Conservation (phyloP, 2,888 invertebrate genomes). For the Cerastis rubricosa region DNA sequence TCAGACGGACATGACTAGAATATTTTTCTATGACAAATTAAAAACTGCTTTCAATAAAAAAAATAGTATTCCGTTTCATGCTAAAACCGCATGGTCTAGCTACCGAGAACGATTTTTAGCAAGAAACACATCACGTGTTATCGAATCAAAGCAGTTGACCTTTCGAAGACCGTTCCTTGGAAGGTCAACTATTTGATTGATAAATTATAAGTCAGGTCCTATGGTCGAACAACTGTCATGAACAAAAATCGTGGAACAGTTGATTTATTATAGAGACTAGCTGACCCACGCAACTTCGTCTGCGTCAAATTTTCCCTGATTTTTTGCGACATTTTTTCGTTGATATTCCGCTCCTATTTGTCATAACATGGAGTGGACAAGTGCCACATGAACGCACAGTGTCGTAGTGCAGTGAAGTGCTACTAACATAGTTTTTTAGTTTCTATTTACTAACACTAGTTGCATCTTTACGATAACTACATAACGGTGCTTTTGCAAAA, state of each 20-base stretch:
- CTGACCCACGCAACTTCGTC: no score
- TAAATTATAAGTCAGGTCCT: neutral
- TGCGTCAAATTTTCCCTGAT: no score
- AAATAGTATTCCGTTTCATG: neutral
- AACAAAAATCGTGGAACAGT: neutral
- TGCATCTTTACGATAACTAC: no score
- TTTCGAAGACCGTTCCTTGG: neutral
- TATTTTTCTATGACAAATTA: constrained; percentile 3
- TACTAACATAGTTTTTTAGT: no score
- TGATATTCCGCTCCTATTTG: no score
- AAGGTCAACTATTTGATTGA: constrained; percentile 5
- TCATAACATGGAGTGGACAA: no score
- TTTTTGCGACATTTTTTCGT: no score
- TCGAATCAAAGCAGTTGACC: constrained; percentile 4
- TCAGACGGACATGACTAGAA: neutral
- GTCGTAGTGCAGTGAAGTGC: no score
- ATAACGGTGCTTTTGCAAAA: no score
- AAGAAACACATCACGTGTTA: neutral
- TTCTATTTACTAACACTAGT: no score
- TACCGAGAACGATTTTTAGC: neutral
- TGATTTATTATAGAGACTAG: no score
- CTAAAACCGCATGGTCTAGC: neutral
- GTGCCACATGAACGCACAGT: no score
- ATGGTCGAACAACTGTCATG: neutral
- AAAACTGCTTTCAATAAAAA: neutral